Percentiles rank a stretch among this genome's conserved stretches.
Conservation (phyloP, 2,113 vertebrate genomes). For the Archilochus colubris region DNA sequence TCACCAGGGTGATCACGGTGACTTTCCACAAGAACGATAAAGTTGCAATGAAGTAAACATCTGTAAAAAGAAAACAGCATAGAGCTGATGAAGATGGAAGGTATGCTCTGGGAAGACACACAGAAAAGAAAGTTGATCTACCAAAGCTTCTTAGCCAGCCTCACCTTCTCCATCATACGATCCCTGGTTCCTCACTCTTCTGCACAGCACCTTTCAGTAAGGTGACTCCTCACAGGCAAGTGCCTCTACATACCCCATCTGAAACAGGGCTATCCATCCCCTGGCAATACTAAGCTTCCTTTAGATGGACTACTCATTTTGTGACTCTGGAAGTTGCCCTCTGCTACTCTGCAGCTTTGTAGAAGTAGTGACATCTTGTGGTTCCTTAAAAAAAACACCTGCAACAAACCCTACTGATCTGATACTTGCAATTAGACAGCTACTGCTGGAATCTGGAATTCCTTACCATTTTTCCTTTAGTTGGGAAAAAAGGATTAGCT, state of each 20-base stretch:
- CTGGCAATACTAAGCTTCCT: background rate
- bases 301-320: background rate
- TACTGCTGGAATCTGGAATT: background rate
- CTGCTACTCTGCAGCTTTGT: background rate
- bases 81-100: background rate
- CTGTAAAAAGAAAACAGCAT: constrained; percentile 68
- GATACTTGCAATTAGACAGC: background rate
- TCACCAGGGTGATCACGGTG: constrained; percentile 94
- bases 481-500: background rate
- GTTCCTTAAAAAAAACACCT: background rate
- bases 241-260: background rate
- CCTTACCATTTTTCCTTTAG: background rate
- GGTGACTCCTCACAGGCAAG: background rate
- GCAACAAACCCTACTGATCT: background rate
- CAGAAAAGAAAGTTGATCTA: background rate
- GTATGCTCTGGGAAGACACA: background rate
- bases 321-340: background rate
- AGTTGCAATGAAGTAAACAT: constrained; percentile 94
- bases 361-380: constrained; percentile 39
- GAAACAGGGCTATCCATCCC: background rate
- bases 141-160: background rate
- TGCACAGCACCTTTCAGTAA: background rate
- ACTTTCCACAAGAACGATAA: constrained; percentile 98
- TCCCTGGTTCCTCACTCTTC: background rate
- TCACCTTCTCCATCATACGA: background rate